Evolutionary conservation across 1,140 invertebrate genomes (phyloP), one percentile per base, ranked within the genome.

Genomic region (Ceratina japonica): DNA sequence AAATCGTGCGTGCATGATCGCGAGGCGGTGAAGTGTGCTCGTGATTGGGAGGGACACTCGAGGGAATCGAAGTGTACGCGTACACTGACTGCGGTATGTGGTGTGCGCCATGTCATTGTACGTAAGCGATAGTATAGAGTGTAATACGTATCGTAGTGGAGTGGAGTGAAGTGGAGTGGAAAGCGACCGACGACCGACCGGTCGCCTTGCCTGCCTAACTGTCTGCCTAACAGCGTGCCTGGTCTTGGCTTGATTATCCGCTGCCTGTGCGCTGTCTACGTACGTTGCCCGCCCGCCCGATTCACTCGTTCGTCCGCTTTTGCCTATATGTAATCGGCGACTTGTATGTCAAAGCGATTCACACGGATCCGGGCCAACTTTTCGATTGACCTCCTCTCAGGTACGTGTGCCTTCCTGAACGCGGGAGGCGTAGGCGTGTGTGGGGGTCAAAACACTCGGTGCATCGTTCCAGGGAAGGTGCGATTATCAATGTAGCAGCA

Each of bases 331-430:
- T 79, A 79, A 16, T 15, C 52, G 83, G 84, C 70, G 82, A 80
- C 79, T 87, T 80, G 83, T 80, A 79, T 86, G 84, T 86, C 85
- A 79, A 61, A 86, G 70, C 87, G 82, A 81, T 85, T 87, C 80
- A 82, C 82, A 82, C 86, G 74, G 86, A 83, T 86, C 85, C 75
- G 80, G 84, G 82, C 54, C 85, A 80, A 71, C 61, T 70, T 82
- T 84, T 72, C 51, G 80, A 87, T 87, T 84, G 80, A 88, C 82
- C 85, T 54, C 31, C 59, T 59, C 80, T 64, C 75, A 86, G 86
- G 85, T 86, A 82, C 70, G 79, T 79, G 22, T 52, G 51, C 52
- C 61, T 62, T 64, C n/a, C 22, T 59, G 49, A 52, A 63, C 54
- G 62, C 61, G 61, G 49, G 37, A 74, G 63, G 16, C 56, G 66